Evolutionary conservation across 1,140 invertebrate genomes (phyloP).

Genomic region (Drosophila miranda): DNA sequence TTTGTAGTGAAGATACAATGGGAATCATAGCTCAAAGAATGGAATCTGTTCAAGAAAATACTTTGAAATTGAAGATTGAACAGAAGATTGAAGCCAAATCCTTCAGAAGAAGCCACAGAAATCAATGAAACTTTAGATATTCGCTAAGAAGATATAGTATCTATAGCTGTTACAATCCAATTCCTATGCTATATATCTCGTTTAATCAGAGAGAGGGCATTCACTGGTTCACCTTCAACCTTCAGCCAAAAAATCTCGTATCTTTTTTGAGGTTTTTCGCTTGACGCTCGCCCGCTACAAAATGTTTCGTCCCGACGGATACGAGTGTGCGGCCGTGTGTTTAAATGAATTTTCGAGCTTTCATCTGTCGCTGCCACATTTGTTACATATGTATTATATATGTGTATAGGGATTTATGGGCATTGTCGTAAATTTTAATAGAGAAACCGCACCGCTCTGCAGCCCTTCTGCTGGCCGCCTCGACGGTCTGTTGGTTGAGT

Average conservation of each 20-base stretch:
- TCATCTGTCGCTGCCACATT: conserved; percentile 25
- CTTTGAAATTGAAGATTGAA: too few species aligned
- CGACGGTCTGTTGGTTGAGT: conserved; percentile 9
- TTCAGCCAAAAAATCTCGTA: too few species aligned
- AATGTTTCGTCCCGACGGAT: conserved; percentile 9
- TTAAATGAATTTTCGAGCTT: conserved; percentile 61
- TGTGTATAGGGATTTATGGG: conserved; percentile 58
- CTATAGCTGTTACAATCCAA: neutral
- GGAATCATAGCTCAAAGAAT: too few species aligned
- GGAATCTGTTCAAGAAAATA: too few species aligned
- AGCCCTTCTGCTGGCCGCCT: conserved; percentile 19
- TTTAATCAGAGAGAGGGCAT: too few species aligned
- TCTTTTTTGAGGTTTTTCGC: neutral
- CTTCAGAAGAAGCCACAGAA: too few species aligned
- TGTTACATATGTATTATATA: conserved; percentile 33
- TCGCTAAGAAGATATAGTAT: too few species aligned
- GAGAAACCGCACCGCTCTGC: conserved; percentile 46
- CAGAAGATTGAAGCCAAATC: too few species aligned
- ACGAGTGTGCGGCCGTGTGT: conserved; percentile 12
- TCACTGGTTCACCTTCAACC: too few species aligned
- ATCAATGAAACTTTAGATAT: too few species aligned
- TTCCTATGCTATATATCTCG: too few species aligned
- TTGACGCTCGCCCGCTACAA: conserved; percentile 10
- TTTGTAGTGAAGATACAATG: too few species aligned
- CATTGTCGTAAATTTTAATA: conserved; percentile 68